Percentiles rank a stretch among this genome's conserved stretches.
phyloP scores from a whole-genome alignment of 2,113 vertebrate genomes.

The Gallinago paraguaiae region DNA sequence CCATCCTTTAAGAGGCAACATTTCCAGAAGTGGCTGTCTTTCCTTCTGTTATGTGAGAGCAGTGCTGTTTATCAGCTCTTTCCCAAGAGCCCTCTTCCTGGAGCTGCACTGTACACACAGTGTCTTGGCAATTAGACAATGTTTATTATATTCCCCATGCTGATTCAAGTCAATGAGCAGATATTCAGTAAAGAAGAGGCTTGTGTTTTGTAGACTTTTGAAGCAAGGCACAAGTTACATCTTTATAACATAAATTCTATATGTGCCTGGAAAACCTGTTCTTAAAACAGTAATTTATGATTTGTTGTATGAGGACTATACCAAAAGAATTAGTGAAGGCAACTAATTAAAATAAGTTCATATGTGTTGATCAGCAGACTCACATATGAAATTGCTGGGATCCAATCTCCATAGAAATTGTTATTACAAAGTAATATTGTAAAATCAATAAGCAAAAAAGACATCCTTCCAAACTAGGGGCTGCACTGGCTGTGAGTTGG shows the following conservation, averaged over 20 bases:
- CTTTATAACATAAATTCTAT: neutral
- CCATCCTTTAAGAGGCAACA: neutral
- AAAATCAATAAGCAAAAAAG: neutral
- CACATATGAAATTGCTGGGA: neutral
- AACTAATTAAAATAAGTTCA: neutral
- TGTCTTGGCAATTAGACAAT: neutral
- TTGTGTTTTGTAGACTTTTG: neutral
- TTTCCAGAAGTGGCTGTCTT: neutral
- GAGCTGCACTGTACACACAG: neutral
- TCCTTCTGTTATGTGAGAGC: neutral
- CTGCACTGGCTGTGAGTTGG: neutral
- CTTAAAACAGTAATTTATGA: neutral
- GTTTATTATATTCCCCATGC: neutral
- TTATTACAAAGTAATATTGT: neutral
- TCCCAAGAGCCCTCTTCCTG: neutral
- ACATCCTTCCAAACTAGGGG: neutral
- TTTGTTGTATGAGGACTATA: neutral
- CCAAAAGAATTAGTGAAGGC: neutral
- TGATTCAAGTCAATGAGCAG: neutral
- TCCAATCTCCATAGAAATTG: neutral
- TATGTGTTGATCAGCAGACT: neutral
- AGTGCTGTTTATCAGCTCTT: neutral
- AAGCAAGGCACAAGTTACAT: neutral
- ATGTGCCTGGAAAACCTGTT: neutral
- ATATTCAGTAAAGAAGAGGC: neutral